These are phyloP conservation scores for Zele albiditarsus DNA, from an alignment of 2,888 invertebrate genomes.

Conservation along the genomic window DNA sequence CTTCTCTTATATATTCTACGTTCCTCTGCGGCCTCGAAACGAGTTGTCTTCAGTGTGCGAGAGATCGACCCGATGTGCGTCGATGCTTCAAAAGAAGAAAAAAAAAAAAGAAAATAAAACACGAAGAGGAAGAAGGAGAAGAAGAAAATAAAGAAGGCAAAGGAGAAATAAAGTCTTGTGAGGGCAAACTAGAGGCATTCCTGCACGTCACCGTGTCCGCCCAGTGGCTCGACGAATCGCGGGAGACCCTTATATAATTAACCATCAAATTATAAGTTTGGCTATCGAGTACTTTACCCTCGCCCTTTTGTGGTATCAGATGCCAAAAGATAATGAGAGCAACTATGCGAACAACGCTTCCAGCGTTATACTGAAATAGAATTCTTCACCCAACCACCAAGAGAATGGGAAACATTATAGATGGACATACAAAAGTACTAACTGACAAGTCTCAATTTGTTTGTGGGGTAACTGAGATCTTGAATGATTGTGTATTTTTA, in stretches of 20 bases:
- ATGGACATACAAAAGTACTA: too few relatives aligned
- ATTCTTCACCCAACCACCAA: too few relatives aligned
- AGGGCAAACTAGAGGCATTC: slow-evolving; percentile 57
- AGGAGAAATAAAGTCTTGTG: slow-evolving; percentile 30
- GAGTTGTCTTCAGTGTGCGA: slow-evolving; percentile 37
- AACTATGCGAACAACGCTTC: not conserved
- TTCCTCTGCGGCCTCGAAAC: slow-evolving; percentile 36
- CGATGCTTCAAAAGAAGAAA: not conserved
- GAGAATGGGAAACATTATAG: too few relatives aligned
- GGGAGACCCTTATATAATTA: slow-evolving; percentile 72
- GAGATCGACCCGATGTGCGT: slow-evolving; percentile 37
- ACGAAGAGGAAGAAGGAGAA: slow-evolving; percentile 30
- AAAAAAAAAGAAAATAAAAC: slow-evolving; percentile 30
- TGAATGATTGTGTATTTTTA: slow-evolving; percentile 46
- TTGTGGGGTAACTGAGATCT: too few relatives aligned
- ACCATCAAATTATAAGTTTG: slow-evolving; percentile 73
- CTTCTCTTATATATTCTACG: not conserved
- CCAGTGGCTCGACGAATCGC: slow-evolving; percentile 72
- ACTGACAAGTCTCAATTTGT: too few relatives aligned
- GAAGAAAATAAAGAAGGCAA: slow-evolving; percentile 14
- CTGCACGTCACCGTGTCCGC: slow-evolving; percentile 71
- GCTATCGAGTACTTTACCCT: slow-evolving; percentile 63
- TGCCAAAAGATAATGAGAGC: slow-evolving; percentile 14
- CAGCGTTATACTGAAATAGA: not conserved
- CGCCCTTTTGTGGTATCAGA: slow-evolving; percentile 18